phyloP scores from a whole-genome alignment of 2,113 vertebrate genomes.

The Pithys albifrons region DNA sequence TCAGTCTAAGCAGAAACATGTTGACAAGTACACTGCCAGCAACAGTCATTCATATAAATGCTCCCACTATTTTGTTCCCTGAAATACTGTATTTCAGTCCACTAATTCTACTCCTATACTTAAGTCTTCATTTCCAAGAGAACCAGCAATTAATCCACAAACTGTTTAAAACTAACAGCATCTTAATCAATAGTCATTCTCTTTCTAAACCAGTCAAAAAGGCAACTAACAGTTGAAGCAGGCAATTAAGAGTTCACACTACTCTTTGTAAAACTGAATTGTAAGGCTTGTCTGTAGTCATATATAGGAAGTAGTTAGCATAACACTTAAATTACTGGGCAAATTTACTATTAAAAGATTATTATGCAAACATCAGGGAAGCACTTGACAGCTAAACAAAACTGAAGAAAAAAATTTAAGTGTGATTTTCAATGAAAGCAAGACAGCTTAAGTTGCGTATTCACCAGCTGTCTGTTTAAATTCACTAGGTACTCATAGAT shows the following conservation, averaged over 20 bases:
- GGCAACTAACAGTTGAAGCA: neutral
- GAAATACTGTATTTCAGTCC: neutral
- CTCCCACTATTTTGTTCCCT: neutral
- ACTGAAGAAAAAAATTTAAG: neutral
- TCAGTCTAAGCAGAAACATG: neutral
- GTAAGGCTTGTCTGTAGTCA: neutral
- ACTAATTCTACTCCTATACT: neutral
- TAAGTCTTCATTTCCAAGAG: neutral
- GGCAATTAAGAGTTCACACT: neutral
- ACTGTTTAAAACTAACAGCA: neutral
- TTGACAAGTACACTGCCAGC: too few relatives aligned
- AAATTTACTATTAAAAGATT: neutral
- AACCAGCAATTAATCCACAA: neutral
- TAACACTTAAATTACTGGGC: neutral
- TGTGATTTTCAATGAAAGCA: neutral
- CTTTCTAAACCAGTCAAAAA: neutral
- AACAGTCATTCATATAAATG: neutral
- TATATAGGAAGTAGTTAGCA: neutral
- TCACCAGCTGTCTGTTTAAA: neutral
- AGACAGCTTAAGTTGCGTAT: neutral
- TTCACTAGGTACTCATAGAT: neutral
- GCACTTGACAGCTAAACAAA: neutral
- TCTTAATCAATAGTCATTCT: neutral
- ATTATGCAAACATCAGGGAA: neutral
- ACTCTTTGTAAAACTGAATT: neutral